These are phyloP conservation scores for Mionectes macconnelli DNA, from an alignment of 2,113 vertebrate species.

Conservation along the genomic window DNA sequence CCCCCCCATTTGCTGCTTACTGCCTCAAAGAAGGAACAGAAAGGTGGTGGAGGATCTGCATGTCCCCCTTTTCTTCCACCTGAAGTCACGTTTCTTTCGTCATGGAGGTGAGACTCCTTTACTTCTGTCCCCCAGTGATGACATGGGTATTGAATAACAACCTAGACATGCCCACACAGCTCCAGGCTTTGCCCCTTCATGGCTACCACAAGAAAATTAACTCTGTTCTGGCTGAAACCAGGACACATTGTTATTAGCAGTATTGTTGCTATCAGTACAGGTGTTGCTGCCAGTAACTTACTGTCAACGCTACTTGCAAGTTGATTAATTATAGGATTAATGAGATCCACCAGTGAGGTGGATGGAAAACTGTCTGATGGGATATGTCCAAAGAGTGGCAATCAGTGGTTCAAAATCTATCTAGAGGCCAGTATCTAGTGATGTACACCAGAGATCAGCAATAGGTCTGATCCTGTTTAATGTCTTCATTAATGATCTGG, in stretches of 20 bases:
- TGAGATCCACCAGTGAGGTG: neutral
- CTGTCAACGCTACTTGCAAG: neutral
- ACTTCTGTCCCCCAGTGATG: neutral
- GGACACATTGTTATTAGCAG: neutral
- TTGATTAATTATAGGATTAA: neutral
- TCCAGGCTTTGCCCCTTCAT: neutral
- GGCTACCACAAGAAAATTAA: neutral
- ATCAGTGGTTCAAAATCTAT: neutral
- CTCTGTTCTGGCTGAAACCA: neutral
- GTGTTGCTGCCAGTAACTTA: neutral
- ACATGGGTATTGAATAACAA: neutral
- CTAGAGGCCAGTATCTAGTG: neutral
- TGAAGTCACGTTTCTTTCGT: neutral
- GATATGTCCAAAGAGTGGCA: neutral
- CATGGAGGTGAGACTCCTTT: neutral
- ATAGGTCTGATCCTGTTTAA: neutral
- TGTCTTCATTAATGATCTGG: neutral
- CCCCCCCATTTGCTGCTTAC: neutral
- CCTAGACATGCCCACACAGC: neutral
- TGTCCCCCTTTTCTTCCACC: neutral
- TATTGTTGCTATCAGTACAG: neutral
- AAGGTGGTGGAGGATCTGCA: neutral
- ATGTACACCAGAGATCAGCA: neutral
- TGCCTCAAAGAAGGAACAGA: neutral
- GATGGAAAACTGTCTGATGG: neutral